These are phyloP conservation scores for Ferdinandea cuprea DNA, from an alignment of 2,888 invertebrate species.

Conservation along the genomic window DNA sequence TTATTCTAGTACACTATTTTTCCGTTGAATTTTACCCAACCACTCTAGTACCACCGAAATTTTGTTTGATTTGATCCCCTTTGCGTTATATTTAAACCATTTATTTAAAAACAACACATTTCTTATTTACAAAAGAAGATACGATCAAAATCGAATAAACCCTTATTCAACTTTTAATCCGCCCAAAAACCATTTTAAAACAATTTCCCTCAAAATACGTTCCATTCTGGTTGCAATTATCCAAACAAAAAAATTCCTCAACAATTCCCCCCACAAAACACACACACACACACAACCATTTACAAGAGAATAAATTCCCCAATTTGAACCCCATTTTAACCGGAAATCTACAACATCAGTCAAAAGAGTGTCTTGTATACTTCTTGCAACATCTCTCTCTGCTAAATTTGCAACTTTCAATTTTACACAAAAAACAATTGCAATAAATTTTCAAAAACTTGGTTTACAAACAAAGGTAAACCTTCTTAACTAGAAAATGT, in stretches of 20 bases:
- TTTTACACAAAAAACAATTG: slow-evolving; percentile 57
- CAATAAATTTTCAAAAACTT: slow-evolving; percentile 40
- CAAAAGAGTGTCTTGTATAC: slow-evolving; percentile 74
- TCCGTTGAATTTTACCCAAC: too few species aligned
- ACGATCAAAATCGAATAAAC: too few species aligned
- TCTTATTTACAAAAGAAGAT: too few species aligned
- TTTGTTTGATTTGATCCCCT: too few species aligned
- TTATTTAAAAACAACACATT: too few species aligned
- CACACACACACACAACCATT: slow-evolving; percentile 7
- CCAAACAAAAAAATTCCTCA: slow-evolving; percentile 2
- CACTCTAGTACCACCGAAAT: too few species aligned
- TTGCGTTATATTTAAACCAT: too few species aligned
- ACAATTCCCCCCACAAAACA: slow-evolving; percentile 2
- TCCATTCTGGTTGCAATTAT: too few species aligned
- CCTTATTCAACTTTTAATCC: too few species aligned
- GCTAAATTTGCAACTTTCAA: slow-evolving; percentile 66
- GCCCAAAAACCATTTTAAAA: too few species aligned
- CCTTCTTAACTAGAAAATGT: slow-evolving; percentile 15
- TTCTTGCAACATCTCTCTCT: slow-evolving; percentile 70
- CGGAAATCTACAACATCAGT: slow-evolving; percentile 73
- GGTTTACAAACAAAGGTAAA: slow-evolving; percentile 66
- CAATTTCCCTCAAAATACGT: too few species aligned
- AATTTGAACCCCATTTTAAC: slow-evolving; percentile 64
- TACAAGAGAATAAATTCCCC: slow-evolving; percentile 30
- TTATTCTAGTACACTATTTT: too few species aligned